Percentiles rank a stretch among this genome's conserved stretches.
Evolutionary conservation across 1,140 invertebrate species (phyloP).

Genomic region (Zaprionus vittiger): DNA sequence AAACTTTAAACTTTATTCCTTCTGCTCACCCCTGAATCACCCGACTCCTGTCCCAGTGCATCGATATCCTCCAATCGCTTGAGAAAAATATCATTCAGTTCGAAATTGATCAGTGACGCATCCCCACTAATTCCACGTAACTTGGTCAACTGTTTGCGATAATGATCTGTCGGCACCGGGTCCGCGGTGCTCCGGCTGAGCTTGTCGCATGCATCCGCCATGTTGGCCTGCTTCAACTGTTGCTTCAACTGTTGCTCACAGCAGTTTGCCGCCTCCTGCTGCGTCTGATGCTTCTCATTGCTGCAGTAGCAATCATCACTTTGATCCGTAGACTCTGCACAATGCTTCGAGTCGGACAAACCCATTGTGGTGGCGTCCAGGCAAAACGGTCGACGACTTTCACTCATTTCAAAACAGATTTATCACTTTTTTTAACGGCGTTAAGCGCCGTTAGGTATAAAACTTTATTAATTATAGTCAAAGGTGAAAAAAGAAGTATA

Average conservation of each 20-base stretch:
- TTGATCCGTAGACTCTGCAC: neutral
- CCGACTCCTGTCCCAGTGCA: slow-evolving; percentile 31
- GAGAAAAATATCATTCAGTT: slow-evolving; percentile 64
- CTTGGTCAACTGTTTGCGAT: slow-evolving; percentile 39
- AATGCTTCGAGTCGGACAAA: neutral
- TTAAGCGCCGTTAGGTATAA: neutral
- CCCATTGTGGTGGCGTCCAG: slow-evolving; percentile 56
- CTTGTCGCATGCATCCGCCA: neutral
- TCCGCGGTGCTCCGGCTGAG: neutral
- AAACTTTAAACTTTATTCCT: neutral
- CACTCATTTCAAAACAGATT: slow-evolving; percentile 38
- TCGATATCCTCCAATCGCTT: slow-evolving; percentile 68
- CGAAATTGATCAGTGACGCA: slow-evolving; percentile 46
- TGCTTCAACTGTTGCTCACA: too few species aligned
- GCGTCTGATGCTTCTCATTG: neutral
- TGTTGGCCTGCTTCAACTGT: neutral
- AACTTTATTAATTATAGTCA: neutral
- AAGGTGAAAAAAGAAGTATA: neutral
- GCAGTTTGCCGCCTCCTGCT: neutral
- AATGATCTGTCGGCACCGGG: slow-evolving; percentile 47
- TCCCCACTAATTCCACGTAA: slow-evolving; percentile 36
- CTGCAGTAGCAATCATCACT: neutral
- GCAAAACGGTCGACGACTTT: slow-evolving; percentile 36
- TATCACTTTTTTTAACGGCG: neutral
- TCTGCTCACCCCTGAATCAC: slow-evolving; percentile 27